These are phyloP conservation scores for Todiramphus saurophagus DNA, from an alignment of 2,113 vertebrate species.

Conservation along the genomic window DNA sequence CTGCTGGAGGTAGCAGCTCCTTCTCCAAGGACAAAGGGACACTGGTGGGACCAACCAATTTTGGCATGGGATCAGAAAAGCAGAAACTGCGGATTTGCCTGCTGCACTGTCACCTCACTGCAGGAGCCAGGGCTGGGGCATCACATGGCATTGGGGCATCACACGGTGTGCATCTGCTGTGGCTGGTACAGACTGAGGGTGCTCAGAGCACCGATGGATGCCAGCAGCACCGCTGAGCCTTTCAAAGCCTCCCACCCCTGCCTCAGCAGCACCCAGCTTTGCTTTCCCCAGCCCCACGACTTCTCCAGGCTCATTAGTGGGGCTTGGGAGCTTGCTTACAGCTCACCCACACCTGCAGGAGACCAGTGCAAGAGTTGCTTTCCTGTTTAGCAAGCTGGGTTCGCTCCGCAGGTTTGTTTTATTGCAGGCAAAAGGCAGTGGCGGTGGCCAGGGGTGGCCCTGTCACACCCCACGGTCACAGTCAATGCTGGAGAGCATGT, in stretches of 20 bases:
- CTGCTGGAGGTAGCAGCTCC: not conserved
- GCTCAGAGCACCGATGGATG: not conserved
- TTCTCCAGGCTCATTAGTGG: not conserved
- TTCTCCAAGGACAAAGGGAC: not conserved
- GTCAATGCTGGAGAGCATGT: fast-evolving
- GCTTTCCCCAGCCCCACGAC: not conserved
- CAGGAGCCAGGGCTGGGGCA: fast-evolving
- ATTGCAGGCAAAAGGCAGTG: fast-evolving
- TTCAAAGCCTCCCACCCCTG: not conserved
- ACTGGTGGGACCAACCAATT: not conserved
- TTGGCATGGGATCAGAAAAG: not conserved
- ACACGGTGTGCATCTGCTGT: fast-evolving
- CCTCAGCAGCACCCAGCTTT: not conserved
- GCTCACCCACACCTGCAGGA: not conserved
- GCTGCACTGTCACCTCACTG: not conserved
- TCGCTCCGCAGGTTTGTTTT: not conserved
- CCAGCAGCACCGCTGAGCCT: not conserved
- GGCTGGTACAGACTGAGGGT: not conserved
- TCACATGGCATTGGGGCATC: fast-evolving
- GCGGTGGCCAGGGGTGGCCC: not conserved
- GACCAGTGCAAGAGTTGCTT: not conserved
- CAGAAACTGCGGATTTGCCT: not conserved
- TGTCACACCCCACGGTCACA: not conserved
- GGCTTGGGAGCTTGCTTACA: not conserved
- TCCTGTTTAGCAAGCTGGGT: not conserved